Evolutionary conservation across 2,113 vertebrate species (phyloP).

Genomic region (Theristicus caerulescens): DNA sequence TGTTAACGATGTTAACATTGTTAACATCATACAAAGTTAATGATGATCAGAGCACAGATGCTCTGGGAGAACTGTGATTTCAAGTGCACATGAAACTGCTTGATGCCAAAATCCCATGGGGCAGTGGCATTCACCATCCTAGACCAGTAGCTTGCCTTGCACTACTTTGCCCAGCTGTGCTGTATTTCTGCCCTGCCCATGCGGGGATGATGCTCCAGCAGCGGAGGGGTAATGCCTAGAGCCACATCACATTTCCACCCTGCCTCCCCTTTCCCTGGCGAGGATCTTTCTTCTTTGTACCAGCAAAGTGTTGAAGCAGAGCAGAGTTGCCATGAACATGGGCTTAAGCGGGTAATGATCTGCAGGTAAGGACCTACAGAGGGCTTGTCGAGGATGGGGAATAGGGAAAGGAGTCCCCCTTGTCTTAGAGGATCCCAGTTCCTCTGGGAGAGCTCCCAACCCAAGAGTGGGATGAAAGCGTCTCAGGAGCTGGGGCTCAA

Average conservation of each 20-base stretch:
- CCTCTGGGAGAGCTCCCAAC: background rate
- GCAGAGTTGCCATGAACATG: background rate
- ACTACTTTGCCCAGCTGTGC: background rate
- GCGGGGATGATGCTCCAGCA: background rate
- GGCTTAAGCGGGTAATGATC: background rate
- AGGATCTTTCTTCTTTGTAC: background rate
- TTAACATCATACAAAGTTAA: too few relatives aligned
- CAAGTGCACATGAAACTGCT: background rate
- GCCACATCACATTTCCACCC: background rate
- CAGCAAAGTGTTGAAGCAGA: background rate
- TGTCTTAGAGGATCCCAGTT: background rate
- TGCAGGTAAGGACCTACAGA: background rate
- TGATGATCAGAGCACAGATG: background rate
- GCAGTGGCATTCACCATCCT: fast-evolving
- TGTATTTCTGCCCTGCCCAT: background rate
- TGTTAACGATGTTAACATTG: too few relatives aligned
- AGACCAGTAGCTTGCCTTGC: background rate
- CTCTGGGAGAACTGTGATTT: background rate
- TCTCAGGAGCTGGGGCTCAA: background rate
- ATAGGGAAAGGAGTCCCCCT: background rate
- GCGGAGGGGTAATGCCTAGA: background rate
- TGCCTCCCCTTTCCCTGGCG: background rate
- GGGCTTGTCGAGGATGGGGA: background rate
- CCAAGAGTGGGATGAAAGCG: background rate
- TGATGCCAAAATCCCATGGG: background rate